phyloP scores from a whole-genome alignment of 2,113 vertebrate genomes.

The Verasper variegatus region DNA sequence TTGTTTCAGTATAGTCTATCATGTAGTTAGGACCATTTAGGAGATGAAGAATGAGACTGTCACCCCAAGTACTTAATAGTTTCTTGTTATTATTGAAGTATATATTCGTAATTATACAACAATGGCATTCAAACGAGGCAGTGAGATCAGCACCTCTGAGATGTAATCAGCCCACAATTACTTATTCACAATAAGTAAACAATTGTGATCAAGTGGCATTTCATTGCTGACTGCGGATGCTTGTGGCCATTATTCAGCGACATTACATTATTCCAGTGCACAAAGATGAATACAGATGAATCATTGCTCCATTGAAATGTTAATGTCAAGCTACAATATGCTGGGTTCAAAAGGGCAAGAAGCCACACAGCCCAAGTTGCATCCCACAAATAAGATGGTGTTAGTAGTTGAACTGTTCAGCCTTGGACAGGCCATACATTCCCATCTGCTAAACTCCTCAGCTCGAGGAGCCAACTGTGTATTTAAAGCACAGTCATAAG shows the following conservation, averaged over 20 bases:
- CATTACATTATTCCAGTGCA: constrained; percentile 39
- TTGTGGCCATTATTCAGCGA: constrained; percentile 46
- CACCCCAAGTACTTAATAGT: constrained; percentile 42
- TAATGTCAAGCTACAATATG: constrained; percentile 12
- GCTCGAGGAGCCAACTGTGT: background rate
- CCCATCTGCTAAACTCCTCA: background rate
- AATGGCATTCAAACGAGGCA: constrained; percentile 22
- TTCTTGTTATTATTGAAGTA: background rate
- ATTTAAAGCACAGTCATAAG: background rate
- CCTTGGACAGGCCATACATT: background rate
- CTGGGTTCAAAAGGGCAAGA: constrained; percentile 18
- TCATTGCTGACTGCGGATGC: constrained; percentile 47
- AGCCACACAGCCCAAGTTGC: background rate
- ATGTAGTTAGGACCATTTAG: constrained; percentile 20
- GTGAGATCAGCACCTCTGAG: constrained; percentile 16
- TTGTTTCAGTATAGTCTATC: constrained; percentile 12
- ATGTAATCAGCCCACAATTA: constrained; percentile 34
- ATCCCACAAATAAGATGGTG: background rate
- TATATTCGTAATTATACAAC: constrained; percentile 51
- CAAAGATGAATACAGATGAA: constrained; percentile 43
- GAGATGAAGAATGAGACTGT: constrained; percentile 41
- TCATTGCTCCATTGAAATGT: constrained; percentile 37
- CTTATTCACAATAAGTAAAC: constrained; percentile 44
- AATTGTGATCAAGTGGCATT: constrained; percentile 42
- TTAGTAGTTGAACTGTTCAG: background rate